Evolutionary conservation across 2,113 vertebrate species (phyloP).

Genomic region (Cyprinus carpio): DNA sequence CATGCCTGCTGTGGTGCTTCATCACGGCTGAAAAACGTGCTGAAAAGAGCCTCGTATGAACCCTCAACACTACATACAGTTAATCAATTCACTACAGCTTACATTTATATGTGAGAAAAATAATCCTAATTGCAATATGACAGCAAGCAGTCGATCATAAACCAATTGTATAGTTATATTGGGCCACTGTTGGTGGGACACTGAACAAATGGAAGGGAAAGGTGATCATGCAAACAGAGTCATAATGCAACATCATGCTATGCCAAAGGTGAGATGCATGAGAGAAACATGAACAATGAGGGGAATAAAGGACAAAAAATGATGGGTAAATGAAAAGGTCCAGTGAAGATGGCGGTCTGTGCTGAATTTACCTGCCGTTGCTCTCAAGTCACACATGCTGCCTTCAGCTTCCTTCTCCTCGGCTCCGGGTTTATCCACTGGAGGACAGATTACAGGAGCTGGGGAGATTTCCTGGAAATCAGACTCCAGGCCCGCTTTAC

Average conservation of each 20-base stretch:
- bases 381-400: slow-evolving; percentile 67
- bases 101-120: not conserved
- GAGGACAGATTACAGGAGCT: slow-evolving; percentile 51
- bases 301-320: slow-evolving; percentile 32
- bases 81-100: not conserved
- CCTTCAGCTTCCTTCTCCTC: slow-evolving; percentile 61
- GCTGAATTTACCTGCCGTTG: slow-evolving; percentile 73
- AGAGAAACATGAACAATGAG: not conserved
- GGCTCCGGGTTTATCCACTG: slow-evolving; percentile 54
- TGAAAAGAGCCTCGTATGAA: not conserved
- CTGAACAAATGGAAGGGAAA: not conserved
- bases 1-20: not conserved
- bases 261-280: not conserved
- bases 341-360: slow-evolving; percentile 51
- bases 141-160: not conserved
- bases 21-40: not conserved
- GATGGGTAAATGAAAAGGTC: slow-evolving; percentile 19
- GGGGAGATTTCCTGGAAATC: slow-evolving; percentile 60
- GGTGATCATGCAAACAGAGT: not conserved
- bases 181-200: not conserved
- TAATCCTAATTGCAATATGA: not conserved
- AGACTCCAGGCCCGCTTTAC: slow-evolving; percentile 71
- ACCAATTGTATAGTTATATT: not conserved
- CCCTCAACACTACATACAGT: too few relatives aligned
- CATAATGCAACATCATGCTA: not conserved